A percentile compares a stretch with the other conserved stretches of the same genome.
Conservation (phyloP, 23 tunicate species). For the Trididemnum clinides region DNA sequence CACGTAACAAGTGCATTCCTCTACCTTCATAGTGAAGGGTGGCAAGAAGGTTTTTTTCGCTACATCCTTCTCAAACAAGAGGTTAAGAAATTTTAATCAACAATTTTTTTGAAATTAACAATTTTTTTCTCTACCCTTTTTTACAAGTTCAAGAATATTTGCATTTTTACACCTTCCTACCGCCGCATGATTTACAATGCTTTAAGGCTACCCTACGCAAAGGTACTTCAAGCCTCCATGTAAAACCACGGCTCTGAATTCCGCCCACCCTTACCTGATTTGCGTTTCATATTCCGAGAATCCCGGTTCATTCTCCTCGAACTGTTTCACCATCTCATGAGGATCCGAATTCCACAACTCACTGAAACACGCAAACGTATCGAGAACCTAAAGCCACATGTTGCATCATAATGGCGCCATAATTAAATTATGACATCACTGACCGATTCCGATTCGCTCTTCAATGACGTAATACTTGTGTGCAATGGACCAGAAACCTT, state of each 20-base stretch:
- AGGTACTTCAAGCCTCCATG: neutral
- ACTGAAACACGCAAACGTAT: slow-evolving; percentile 52
- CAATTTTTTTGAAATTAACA: no score
- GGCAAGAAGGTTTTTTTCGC: no score
- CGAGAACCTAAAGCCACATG: slow-evolving; percentile 56
- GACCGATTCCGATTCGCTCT: slow-evolving; percentile 71
- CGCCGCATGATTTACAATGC: no score
- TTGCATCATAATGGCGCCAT: neutral
- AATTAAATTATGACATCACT: neutral
- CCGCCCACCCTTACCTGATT: slow-evolving; percentile 40
- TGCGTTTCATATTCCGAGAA: slow-evolving; percentile 56
- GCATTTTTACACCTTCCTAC: no score
- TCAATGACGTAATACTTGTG: slow-evolving; percentile 72
- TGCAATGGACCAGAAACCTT: slow-evolving; percentile 79
- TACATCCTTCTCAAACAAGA: no score
- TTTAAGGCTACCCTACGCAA: no score
- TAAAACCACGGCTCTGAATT: neutral
- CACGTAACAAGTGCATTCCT: no score
- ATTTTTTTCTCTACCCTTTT: no score
- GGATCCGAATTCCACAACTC: slow-evolving; percentile 83
- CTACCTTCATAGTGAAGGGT: no score
- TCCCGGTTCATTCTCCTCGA: slow-evolving; percentile 64
- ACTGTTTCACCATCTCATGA: slow-evolving; percentile 67
- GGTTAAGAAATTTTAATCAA: no score
- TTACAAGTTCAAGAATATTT: no score